phyloP scores from a whole-genome alignment of 2,113 vertebrate genomes.

The Callospermophilus lateralis region DNA sequence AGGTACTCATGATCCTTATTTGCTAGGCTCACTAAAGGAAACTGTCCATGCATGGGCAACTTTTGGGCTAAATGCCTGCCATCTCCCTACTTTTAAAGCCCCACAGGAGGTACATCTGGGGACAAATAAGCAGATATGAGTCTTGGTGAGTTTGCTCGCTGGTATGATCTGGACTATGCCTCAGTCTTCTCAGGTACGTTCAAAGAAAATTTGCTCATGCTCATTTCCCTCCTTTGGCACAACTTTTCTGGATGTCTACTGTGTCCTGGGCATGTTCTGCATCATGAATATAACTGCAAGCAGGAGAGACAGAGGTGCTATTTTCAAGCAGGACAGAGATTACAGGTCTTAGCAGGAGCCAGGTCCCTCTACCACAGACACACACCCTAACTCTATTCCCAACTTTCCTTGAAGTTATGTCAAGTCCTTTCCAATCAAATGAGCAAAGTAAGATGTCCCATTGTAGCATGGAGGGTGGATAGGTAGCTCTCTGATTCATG shows the following conservation, averaged over 20 bases:
- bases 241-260: background rate
- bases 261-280: background rate
- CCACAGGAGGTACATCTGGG: background rate
- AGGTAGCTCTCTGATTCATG: too few species aligned
- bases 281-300: background rate
- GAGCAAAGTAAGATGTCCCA: background rate
- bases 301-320: background rate
- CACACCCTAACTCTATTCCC: too few species aligned
- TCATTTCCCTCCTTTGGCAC: background rate
- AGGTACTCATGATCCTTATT: background rate
- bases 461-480: too few species aligned
- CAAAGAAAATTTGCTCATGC: too few species aligned
- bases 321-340: background rate
- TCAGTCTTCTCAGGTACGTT: background rate
- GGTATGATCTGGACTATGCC: background rate
- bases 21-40: background rate
- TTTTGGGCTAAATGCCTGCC: background rate
- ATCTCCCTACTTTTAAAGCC: background rate
- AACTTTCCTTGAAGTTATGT: background rate
- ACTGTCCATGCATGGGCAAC: background rate
- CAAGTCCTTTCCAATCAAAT: background rate
- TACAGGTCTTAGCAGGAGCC: background rate
- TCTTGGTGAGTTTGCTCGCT: background rate
- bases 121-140: too few species aligned
- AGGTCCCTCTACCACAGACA: background rate